phyloP scores from a whole-genome alignment of 2,797 vertebrate species.

The Ptychobarbus kaznakovi region DNA sequence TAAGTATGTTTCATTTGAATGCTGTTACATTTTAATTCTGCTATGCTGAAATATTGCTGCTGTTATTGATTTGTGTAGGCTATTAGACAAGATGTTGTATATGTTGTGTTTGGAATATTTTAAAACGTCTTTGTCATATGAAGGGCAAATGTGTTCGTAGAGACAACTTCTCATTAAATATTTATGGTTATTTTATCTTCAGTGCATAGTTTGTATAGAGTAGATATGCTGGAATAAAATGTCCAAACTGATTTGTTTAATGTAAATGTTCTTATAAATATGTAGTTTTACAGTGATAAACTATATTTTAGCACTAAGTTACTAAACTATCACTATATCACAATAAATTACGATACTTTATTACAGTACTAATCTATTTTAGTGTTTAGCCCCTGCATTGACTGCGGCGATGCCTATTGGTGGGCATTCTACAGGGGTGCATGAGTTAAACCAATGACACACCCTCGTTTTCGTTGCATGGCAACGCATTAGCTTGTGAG shows the following conservation, averaged over 20 bases:
- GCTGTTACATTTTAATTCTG: background rate
- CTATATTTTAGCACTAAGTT: background rate
- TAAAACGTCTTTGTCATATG: background rate
- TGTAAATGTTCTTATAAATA: background rate
- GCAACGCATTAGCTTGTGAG: constrained; percentile 72
- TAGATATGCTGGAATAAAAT: constrained; percentile 17
- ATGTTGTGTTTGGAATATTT: background rate
- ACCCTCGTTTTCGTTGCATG: constrained; percentile 71
- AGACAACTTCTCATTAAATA: background rate
- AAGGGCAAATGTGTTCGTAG: background rate
- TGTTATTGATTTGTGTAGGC: background rate
- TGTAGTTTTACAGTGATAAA: background rate
- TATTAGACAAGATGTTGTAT: background rate
- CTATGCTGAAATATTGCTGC: background rate
- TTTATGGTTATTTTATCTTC: background rate
- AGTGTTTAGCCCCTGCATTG: constrained; percentile 12
- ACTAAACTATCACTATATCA: background rate
- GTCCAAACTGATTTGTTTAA: background rate
- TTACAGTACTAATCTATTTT: background rate
- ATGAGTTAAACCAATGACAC: constrained; percentile 53
- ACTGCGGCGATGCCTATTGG: constrained; percentile 34
- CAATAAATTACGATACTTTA: background rate
- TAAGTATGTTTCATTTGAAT: no score
- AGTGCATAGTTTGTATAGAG: background rate
- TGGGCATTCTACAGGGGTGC: background rate